Conservation (phyloP, 1,140 invertebrate species). For the Aphis gossypii region DNA sequence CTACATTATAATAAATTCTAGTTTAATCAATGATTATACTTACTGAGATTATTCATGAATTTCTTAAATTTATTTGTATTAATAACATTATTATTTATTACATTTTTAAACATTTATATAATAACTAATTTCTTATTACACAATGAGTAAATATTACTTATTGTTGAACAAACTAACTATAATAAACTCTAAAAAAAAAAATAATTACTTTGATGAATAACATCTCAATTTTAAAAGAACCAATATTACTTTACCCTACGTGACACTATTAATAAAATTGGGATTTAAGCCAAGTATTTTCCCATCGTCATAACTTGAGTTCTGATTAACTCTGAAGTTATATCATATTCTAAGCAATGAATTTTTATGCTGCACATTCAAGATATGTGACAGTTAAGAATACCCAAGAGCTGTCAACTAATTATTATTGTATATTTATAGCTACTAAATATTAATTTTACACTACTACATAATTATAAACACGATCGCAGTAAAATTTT, state of each 20-base stretch:
- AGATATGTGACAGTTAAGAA: background rate
- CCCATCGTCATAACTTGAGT: slow-evolving; percentile 30
- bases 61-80: background rate
- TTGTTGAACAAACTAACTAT: background rate
- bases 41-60: background rate
- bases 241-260: background rate
- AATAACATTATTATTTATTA: background rate
- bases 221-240: background rate
- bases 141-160: background rate
- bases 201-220: slow-evolving; percentile 10
- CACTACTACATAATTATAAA: background rate
- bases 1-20: background rate
- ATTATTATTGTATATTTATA: slow-evolving; percentile 36
- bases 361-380: background rate
- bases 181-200: background rate
- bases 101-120: background rate
- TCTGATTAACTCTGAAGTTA: background rate
- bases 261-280: slow-evolving; percentile 39
- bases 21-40: background rate
- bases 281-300: slow-evolving; percentile 12
- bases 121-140: background rate
- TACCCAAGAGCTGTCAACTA: background rate
- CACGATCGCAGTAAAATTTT: background rate
- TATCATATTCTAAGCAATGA: slow-evolving; percentile 19
- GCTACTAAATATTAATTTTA: background rate